Evolutionary conservation across 2,888 invertebrate species (phyloP).

Genomic region (Cynaeus angustus): DNA sequence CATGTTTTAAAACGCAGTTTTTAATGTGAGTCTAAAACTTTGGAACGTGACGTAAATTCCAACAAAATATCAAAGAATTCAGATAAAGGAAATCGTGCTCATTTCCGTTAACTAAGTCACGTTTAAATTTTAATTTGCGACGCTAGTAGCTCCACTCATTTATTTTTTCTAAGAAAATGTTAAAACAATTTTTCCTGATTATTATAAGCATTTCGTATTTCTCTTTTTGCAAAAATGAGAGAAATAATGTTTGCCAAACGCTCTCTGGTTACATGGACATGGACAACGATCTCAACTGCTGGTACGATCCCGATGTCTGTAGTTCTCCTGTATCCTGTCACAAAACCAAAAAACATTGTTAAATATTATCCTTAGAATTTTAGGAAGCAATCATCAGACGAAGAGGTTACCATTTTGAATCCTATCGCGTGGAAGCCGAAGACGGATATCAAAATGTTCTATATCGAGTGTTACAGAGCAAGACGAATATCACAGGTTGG

Average conservation of each 20-base stretch:
- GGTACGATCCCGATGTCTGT: constrained; percentile 48
- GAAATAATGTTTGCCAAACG: constrained; percentile 45
- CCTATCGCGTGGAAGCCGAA: constrained; percentile 3
- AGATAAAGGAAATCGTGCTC: no score
- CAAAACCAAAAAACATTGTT: neutral
- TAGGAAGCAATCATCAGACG: constrained; percentile 20
- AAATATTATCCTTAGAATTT: neutral
- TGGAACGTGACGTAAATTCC: no score
- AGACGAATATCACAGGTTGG: constrained; percentile 11
- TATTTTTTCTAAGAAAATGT: no score
- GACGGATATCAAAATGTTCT: constrained; percentile 21
- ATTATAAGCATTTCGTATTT: neutral
- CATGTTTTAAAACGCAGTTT: no score
- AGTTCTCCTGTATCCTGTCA: constrained; percentile 28
- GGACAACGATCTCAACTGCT: constrained; percentile 42
- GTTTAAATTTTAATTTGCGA: no score
- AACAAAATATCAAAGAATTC: no score
- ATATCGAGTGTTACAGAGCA: constrained; percentile 21
- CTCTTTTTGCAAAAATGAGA: constrained; percentile 8
- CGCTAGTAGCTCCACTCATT: no score
- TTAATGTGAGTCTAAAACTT: no score
- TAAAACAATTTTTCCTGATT: no score
- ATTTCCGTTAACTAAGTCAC: no score
- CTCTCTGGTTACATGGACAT: constrained; percentile 40
- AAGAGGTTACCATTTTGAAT: constrained; percentile 22